These are phyloP conservation scores for Macrophya annulata DNA, from an alignment of 2,888 invertebrate genomes.

Conservation along the genomic window DNA sequence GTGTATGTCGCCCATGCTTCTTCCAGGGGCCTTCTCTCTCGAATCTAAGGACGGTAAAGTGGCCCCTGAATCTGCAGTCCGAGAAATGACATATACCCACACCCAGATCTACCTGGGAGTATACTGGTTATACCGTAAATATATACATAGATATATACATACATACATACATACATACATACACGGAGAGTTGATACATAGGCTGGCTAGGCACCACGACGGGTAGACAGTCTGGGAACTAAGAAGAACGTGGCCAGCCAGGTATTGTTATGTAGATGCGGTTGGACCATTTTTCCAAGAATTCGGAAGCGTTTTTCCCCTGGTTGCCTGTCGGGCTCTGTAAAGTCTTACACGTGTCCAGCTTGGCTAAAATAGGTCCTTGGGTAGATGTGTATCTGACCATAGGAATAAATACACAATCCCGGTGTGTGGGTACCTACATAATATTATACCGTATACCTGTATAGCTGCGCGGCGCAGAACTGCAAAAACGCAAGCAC, in stretches of 20 bases:
- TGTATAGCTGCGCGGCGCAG: not conserved
- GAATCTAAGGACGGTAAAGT: not conserved
- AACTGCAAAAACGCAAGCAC: not conserved
- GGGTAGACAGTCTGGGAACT: slow-evolving; percentile 59
- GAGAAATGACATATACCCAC: slow-evolving; percentile 19
- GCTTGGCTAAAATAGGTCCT: not conserved
- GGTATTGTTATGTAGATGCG: slow-evolving; percentile 51
- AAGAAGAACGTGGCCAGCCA: slow-evolving; percentile 49
- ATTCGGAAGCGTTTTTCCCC: slow-evolving; percentile 47
- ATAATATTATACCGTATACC: not conserved
- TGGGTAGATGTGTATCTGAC: not conserved
- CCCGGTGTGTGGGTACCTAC: not conserved
- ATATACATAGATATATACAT: not conserved
- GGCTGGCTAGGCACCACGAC: slow-evolving; percentile 75
- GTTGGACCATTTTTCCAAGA: slow-evolving; percentile 52
- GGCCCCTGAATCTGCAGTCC: slow-evolving; percentile 34
- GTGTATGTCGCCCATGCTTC: not conserved
- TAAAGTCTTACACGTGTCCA: slow-evolving; percentile 42
- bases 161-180: not conserved
- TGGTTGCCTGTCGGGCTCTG: not conserved
- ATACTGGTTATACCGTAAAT: not conserved
- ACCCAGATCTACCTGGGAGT: not conserved
- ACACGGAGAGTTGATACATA: slow-evolving; percentile 32
- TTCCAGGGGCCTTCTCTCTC: not conserved
- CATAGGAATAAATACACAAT: not conserved